phyloP scores from a whole-genome alignment of 2,113 vertebrate species.

The Phalacrocorax pelagicus region DNA sequence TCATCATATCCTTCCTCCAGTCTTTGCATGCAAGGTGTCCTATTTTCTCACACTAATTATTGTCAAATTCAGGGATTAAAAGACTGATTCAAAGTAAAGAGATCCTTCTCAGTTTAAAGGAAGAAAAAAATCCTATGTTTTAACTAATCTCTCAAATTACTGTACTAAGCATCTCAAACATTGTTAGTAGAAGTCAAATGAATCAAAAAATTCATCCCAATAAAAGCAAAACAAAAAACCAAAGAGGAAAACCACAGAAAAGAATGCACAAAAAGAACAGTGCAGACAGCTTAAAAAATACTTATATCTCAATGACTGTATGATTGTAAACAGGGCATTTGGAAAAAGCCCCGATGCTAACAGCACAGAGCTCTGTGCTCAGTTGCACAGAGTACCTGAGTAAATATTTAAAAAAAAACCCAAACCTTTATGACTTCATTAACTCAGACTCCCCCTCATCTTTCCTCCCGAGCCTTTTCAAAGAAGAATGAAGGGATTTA shows the following conservation, averaged over 20 bases:
- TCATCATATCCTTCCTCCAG: conserved; percentile 9
- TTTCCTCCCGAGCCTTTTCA: background rate
- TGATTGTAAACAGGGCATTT: background rate
- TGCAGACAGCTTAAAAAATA: background rate
- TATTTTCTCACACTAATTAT: background rate
- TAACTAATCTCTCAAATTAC: background rate
- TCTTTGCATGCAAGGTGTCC: background rate
- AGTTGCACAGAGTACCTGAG: background rate
- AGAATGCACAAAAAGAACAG: background rate
- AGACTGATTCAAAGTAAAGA: background rate
- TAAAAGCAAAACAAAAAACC: background rate
- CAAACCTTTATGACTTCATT: background rate
- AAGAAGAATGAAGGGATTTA: background rate
- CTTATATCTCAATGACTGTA: background rate
- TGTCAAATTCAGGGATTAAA: background rate
- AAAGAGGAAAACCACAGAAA: background rate
- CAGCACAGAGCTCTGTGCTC: background rate
- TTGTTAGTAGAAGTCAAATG: background rate
- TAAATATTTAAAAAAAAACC: background rate
- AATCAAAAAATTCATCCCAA: background rate
- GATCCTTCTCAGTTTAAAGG: background rate
- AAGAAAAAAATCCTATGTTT: background rate
- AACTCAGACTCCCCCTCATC: background rate
- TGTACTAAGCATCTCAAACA: background rate
- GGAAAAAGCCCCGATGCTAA: background rate